Percentiles rank a stretch among this genome's conserved stretches.
phyloP scores from a whole-genome alignment of 2,113 vertebrate genomes.

The Coracopsis vasa region DNA sequence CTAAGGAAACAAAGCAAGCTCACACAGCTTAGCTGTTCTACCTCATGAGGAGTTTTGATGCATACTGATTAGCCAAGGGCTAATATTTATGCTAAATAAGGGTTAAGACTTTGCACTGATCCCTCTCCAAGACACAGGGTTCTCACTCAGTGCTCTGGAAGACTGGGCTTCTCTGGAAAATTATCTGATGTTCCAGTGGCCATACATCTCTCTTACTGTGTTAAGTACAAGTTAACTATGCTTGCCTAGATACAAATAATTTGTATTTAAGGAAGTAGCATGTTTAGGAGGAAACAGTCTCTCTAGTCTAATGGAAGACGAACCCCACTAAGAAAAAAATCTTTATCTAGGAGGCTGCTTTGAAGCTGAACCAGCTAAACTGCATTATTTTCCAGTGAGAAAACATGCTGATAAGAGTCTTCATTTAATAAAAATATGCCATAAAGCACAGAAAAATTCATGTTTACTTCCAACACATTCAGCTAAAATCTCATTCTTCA shows the following conservation, averaged over 20 bases:
- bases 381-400: background rate
- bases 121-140: background rate
- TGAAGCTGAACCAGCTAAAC: background rate
- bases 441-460: background rate
- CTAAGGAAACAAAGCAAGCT: background rate
- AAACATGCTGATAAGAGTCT: background rate
- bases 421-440: background rate
- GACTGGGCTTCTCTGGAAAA: background rate
- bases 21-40: background rate
- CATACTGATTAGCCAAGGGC: background rate
- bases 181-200: background rate
- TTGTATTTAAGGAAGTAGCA: background rate
- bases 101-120: background rate
- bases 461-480: slow-evolving; percentile 1
- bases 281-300: background rate
- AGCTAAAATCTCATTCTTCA: slow-evolving; percentile 30
- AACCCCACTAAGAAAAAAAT: background rate
- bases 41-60: background rate
- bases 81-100: background rate
- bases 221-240: background rate
- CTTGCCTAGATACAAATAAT: background rate
- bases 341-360: background rate
- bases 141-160: background rate
- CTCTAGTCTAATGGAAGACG: background rate
- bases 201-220: background rate